Conservation (phyloP, 1,140 invertebrate genomes). For the Triops cancriformis region DNA sequence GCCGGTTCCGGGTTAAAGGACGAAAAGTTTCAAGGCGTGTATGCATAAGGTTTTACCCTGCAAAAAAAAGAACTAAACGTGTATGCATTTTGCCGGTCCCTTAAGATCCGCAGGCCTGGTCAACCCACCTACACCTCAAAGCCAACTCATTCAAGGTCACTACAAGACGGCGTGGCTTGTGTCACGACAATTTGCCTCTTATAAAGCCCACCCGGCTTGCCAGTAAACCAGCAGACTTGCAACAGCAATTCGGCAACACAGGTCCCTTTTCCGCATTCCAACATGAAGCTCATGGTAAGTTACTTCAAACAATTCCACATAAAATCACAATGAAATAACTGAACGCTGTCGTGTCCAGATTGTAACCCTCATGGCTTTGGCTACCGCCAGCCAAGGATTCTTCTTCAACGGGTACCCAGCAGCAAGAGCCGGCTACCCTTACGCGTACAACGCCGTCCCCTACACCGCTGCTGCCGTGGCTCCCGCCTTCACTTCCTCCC, state of each 20-base stretch:
- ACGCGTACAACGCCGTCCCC: background rate
- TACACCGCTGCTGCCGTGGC: background rate
- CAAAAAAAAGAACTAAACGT: background rate
- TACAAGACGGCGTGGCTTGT: background rate
- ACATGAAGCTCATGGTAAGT: slow-evolving; percentile 3
- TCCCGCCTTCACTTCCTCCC: slow-evolving; percentile 23
- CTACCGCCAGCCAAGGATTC: background rate
- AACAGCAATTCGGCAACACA: background rate
- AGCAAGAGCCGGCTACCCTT: background rate
- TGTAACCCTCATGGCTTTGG: background rate
- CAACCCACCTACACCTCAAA: background rate
- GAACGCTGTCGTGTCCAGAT: background rate
- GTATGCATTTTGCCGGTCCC: background rate
- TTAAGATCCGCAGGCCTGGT: background rate
- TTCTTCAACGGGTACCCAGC: background rate
- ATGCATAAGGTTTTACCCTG: background rate
- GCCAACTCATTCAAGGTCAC: background rate
- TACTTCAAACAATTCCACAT: background rate
- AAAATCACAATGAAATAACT: background rate
- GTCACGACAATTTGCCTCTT: background rate
- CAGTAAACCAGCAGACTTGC: background rate
- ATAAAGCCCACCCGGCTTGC: background rate
- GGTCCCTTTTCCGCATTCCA: background rate
- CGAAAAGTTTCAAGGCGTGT: background rate
- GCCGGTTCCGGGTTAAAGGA: background rate